Conservation (phyloP, 2,888 invertebrate species). For the Parnassius orleans region DNA sequence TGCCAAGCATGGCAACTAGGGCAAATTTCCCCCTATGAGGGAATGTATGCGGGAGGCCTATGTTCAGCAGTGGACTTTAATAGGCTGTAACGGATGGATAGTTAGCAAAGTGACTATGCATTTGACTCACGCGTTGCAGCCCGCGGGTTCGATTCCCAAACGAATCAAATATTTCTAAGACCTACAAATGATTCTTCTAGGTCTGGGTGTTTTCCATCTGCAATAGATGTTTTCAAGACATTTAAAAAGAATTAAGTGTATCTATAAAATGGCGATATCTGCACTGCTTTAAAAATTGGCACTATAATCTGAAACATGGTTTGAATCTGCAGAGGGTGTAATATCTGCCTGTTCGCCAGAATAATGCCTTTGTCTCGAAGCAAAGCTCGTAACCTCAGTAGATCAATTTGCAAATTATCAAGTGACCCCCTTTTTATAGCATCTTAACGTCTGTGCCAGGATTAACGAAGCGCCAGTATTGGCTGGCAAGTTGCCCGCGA, state of each 20-base stretch:
- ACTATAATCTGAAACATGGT: not conserved
- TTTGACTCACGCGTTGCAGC: too few species aligned
- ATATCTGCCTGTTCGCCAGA: not conserved
- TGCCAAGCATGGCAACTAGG: too few species aligned
- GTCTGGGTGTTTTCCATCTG: too few species aligned
- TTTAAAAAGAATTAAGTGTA: not conserved
- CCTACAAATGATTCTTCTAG: too few species aligned
- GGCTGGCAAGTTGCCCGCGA: slow-evolving; percentile 46
- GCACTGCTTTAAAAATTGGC: too few species aligned
- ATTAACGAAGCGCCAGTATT: slow-evolving; percentile 10
- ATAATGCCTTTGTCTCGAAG: slow-evolving; percentile 2
- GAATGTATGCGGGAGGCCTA: too few species aligned
- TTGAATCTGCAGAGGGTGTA: not conserved
- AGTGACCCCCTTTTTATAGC: slow-evolving; percentile 23
- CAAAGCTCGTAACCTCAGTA: slow-evolving; percentile 17
- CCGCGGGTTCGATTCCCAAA: too few species aligned
- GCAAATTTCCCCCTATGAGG: too few species aligned
- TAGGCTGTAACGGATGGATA: too few species aligned
- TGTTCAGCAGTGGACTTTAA: too few species aligned
- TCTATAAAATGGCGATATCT: not conserved
- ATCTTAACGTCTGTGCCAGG: slow-evolving; percentile 18
- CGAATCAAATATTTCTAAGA: too few species aligned
- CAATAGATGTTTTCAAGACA: not conserved
- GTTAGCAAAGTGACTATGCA: too few species aligned
- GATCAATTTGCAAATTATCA: slow-evolving; percentile 24